Conservation (phyloP, 2,888 invertebrate species). For the Mesochorus sp. region DNA sequence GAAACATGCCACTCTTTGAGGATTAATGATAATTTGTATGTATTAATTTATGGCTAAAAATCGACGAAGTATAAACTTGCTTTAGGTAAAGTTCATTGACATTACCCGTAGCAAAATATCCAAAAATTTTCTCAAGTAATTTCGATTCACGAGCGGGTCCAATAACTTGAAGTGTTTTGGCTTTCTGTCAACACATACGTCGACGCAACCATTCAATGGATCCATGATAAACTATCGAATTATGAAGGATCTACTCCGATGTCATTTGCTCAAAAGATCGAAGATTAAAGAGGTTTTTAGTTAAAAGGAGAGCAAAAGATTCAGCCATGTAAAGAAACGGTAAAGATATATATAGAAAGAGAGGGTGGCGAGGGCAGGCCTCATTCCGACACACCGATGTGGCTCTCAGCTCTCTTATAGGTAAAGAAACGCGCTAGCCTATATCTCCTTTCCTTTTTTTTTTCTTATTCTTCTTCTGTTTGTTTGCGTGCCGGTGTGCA, state of each 20-base stretch:
- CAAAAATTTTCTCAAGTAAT: too few relatives aligned
- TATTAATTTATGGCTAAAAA: too few relatives aligned
- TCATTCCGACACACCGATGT: conserved; percentile 57
- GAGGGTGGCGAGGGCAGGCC: conserved; percentile 22
- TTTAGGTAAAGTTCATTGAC: neutral
- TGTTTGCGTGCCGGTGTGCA: conserved; percentile 78
- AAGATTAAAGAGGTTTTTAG: conserved; percentile 17
- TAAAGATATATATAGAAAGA: conserved; percentile 14
- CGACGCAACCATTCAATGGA: neutral
- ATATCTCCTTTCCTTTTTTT: conserved; percentile 41
- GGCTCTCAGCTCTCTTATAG: conserved; percentile 56
- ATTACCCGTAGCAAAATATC: too few relatives aligned
- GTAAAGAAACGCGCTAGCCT: conserved; percentile 55
- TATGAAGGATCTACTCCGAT: conserved; percentile 28
- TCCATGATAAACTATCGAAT: neutral
- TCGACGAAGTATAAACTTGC: too few relatives aligned
- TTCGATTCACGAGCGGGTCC: too few relatives aligned
- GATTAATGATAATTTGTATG: too few relatives aligned
- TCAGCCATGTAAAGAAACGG: neutral
- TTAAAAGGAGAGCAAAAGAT: conserved; percentile 13
- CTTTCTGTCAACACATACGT: neutral
- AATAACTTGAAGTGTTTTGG: too few relatives aligned
- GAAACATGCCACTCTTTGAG: too few relatives aligned
- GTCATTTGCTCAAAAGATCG: conserved; percentile 29
- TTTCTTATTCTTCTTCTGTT: conserved; percentile 68